Percentiles rank a stretch among this genome's conserved stretches.
phyloP scores from a whole-genome alignment of 2,888 invertebrate species.

The Parasteatoda lunata region DNA sequence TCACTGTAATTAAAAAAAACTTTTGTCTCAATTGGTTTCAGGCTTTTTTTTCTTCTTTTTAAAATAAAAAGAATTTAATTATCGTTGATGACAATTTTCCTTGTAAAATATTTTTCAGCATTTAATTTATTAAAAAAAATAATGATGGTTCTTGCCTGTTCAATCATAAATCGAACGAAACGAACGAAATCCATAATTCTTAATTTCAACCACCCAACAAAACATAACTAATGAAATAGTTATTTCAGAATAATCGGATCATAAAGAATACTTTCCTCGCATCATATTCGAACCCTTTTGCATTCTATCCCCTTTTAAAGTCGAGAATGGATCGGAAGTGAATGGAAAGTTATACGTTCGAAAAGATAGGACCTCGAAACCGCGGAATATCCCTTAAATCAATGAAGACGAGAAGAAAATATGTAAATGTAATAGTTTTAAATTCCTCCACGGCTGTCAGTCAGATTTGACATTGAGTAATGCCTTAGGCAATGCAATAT shows the following conservation, averaged over 20 bases:
- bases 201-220: too few relatives aligned
- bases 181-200: too few relatives aligned
- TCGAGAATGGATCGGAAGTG: slow-evolving; percentile 12
- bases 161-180: too few relatives aligned
- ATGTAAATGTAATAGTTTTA: slow-evolving; percentile 68
- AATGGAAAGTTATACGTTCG: slow-evolving; percentile 10
- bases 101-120: too few relatives aligned
- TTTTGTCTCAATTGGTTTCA: too few relatives aligned
- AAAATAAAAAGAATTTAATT: too few relatives aligned
- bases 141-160: too few relatives aligned
- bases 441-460: slow-evolving; percentile 65
- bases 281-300: background rate
- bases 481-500: slow-evolving; percentile 56
- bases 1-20: too few relatives aligned
- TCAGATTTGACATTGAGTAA: slow-evolving; percentile 64
- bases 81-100: too few relatives aligned
- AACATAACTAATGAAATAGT: too few relatives aligned
- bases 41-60: too few relatives aligned
- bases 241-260: background rate
- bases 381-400: slow-evolving; percentile 38
- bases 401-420: slow-evolving; percentile 62
- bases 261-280: background rate
- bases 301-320: background rate
- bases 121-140: too few relatives aligned
- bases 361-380: slow-evolving; percentile 20